Conservation (phyloP, 37 sponge, comb jelly and placozoan species). For the Amphimedon queenslandica region DNA sequence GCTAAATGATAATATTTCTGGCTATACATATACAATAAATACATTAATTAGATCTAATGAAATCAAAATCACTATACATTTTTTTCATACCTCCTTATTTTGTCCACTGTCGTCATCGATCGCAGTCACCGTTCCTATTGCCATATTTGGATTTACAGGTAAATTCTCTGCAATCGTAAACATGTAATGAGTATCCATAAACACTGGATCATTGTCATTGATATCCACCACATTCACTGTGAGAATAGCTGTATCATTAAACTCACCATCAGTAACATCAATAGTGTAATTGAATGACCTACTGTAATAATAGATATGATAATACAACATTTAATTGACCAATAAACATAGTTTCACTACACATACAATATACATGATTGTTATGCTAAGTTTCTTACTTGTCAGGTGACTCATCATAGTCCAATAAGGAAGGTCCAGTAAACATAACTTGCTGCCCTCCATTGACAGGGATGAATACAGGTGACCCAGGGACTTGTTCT, state of each 20-base stretch:
- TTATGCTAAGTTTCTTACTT: too few species aligned
- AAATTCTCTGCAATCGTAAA: conserved; percentile 51
- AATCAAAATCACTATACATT: too few species aligned
- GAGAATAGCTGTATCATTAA: conserved; percentile 12
- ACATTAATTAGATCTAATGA: too few species aligned
- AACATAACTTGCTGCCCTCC: background rate
- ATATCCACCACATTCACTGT: conserved; percentile 40
- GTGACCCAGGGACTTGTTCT: background rate
- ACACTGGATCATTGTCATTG: conserved; percentile 61
- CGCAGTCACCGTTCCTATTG: conserved; percentile 6
- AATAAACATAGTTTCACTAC: too few species aligned
- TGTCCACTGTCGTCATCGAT: conserved; percentile 9
- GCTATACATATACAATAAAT: too few species aligned
- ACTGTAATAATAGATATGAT: background rate
- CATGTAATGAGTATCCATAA: conserved; percentile 15
- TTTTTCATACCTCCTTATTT: conserved; percentile 10
- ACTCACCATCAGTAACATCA: background rate
- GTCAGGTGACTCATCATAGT: background rate
- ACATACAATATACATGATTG: too few species aligned
- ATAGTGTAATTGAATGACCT: background rate
- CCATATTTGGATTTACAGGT: background rate
- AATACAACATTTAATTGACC: too few species aligned
- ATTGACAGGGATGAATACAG: background rate
- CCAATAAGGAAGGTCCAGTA: background rate
- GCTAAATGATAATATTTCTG: background rate